A percentile compares a stretch with the other conserved stretches of the same genome.
Conservation (phyloP, 2,797 vertebrate genomes). For the Paedocypris micromegethes region DNA sequence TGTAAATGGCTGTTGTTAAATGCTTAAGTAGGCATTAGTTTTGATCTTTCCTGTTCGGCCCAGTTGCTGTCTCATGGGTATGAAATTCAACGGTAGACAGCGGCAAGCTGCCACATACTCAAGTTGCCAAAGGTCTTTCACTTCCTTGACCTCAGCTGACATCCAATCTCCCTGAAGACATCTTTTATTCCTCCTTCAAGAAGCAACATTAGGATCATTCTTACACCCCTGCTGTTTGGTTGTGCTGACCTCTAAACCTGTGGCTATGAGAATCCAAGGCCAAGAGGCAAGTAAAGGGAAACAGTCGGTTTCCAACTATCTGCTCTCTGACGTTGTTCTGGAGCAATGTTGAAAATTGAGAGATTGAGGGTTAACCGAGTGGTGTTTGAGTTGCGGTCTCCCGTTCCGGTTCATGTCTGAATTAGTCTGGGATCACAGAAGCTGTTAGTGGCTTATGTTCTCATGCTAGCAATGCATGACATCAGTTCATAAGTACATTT, state of each 20-base stretch:
- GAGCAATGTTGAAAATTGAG: slow-evolving; percentile 31
- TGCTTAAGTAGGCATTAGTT: slow-evolving; percentile 46
- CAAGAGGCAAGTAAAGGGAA: slow-evolving; percentile 14
- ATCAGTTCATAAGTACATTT: slow-evolving; percentile 13
- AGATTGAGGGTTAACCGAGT: slow-evolving; percentile 43
- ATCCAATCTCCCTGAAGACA: slow-evolving; percentile 56
- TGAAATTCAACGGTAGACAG: slow-evolving; percentile 51
- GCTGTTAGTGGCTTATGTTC: slow-evolving; percentile 16
- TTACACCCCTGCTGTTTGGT: slow-evolving; percentile 26
- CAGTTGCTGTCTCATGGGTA: slow-evolving; percentile 53
- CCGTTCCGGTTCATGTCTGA: slow-evolving; percentile 37
- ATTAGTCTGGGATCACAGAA: slow-evolving; percentile 39
- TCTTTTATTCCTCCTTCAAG: slow-evolving; percentile 58
- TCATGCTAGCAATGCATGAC: slow-evolving; percentile 14
- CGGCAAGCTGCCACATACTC: slow-evolving; percentile 58
- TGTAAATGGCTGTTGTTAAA: slow-evolving; percentile 9
- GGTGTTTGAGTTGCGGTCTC: slow-evolving; percentile 17
- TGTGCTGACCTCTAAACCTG: slow-evolving; percentile 37
- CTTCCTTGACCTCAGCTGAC: slow-evolving; percentile 62
- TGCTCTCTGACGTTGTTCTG: slow-evolving; percentile 25
- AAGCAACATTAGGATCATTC: slow-evolving; percentile 54
- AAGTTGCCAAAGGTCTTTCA: slow-evolving; percentile 59
- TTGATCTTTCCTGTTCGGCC: slow-evolving; percentile 50
- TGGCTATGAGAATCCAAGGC: slow-evolving; percentile 23
- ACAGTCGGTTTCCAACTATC: slow-evolving; percentile 26